phyloP scores from a whole-genome alignment of 2,113 vertebrate genomes.

The Labeo rohita region DNA sequence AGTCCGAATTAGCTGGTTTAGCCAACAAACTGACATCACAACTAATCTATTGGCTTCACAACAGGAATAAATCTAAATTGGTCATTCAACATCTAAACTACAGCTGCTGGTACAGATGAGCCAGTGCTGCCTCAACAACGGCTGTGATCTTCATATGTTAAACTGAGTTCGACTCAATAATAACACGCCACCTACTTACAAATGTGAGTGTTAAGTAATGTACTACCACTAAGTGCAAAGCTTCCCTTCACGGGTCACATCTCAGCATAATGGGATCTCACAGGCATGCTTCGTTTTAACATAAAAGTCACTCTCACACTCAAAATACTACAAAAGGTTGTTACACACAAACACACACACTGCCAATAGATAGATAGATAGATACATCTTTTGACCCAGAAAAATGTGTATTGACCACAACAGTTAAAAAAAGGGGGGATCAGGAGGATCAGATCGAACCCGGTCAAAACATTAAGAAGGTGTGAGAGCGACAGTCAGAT shows the following conservation, averaged over 20 bases:
- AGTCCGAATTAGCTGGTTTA: not conserved
- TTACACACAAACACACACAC: not conserved
- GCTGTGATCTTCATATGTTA: conserved; percentile 6
- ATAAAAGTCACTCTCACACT: conserved; percentile 35
- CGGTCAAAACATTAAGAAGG: conserved; percentile 1
- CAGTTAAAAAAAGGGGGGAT: not conserved
- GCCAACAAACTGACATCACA: not conserved
- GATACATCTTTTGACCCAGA: not conserved
- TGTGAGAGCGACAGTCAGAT: not conserved
- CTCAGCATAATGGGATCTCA: conserved; percentile 36
- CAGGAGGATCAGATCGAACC: conserved; percentile 1
- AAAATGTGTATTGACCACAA: not conserved
- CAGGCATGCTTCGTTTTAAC: conserved; percentile 10
- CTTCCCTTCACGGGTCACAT: conserved; percentile 50
- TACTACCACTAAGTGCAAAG: conserved; percentile 35
- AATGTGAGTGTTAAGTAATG: conserved; percentile 48
- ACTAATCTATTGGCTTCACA: not conserved
- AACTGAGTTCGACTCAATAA: not conserved
- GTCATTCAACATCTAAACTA: not conserved
- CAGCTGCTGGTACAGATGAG: not conserved
- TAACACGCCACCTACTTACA: conserved; percentile 1
- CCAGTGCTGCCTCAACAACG: not conserved
- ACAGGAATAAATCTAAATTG: not conserved
- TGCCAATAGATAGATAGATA: conserved; percentile 26
- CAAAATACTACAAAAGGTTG: not conserved